Base-by-base conservation (phyloP, 2,797 vertebrate species). In the Novumbra hubbsi region DNA sequence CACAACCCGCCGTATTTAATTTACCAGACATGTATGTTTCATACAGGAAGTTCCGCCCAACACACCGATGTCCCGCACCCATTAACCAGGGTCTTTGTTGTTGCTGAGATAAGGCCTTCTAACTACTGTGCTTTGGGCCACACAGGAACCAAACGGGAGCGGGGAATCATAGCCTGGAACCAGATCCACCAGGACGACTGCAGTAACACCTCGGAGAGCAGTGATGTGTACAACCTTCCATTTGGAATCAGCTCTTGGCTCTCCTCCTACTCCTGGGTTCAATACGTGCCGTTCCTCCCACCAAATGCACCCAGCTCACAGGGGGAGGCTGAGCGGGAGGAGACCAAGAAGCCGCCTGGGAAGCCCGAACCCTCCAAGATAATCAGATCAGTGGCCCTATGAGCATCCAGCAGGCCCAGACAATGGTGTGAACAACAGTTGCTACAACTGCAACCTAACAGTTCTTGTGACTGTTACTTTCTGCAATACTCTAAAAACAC, bases 131-230 rank as follows among this genome's bases (percentile, higher is more conserved):
- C 21, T 34, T 9, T 2, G 15, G 78, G 52, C 79, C 74, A 45
- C 65, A 66, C 81, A 99, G 98, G 97, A 78, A 95, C 95, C 15
- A 93, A 89, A 82, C 92, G 94, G 64, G 96, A 99, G 80, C 91
- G 97, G 9, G 98, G 97, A 4, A 91, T 99, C 27, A 55, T 92
- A 62, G 87, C 93, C 0, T 99, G 97, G 97, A 96, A 92, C 82
- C 89, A 92, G 30, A 90, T 87, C 70, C 92, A 95, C 5, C 82
- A 92, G 9, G 91, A 90, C 0, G 91, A 92, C 12, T 84, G 30
- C 0, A 92, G 88, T 30, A 91, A 90, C 79, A 88, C 87, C 0
- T 57, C 82, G 21, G 92, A 93, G 15, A 38, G 90, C 14, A 87
- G 81, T 7, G 85, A 96, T 28, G 90, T 99, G 83, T 99, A 99